Evolutionary conservation across 64 coral and sea anemone species (phyloP), one percentile per base, ranked within the genome.

Genomic region (Actinia equina): DNA sequence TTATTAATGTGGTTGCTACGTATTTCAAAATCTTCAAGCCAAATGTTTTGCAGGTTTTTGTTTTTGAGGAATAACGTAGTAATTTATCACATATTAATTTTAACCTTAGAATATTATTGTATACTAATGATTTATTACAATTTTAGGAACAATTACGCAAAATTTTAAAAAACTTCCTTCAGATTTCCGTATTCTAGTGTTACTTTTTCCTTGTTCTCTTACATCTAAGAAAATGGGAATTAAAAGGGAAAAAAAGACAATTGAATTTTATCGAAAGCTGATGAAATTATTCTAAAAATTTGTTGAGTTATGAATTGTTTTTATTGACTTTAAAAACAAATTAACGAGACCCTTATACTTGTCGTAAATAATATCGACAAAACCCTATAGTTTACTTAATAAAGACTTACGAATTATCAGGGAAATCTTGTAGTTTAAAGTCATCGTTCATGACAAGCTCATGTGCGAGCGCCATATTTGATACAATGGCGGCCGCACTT

Each of bases 391-490:
- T 14, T 41, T 15, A 41, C 10, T 15, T 30, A 30, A 14, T 10
- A 74, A 30, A 14, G 12, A 79, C 97, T 93, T 95, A 99, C 97
- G 97, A 95, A 77, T 99, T 92, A 58, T 87, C 80, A 19, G 97
- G 93, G 23, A 93, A 87, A 59, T 95, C 93, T 41, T 92, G 81
- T 10, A 99, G 52, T 91, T 91, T 93, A 83, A 99, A 99, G 43
- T 91, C 84, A 63, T 90, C 93, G 60, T 99, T 87, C 97, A 99
- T 93, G 20, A 94, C 88, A 71, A 99, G 78, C 89, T 99, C 97
- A 46, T 99, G 97, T 17, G 97, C 97, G 5, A 99, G 90, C 65
- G 97, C 97, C 97, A 99, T 99, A 45, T 95, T 95, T 7, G 90
- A 89, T 6, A 99, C 91, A 87, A 99, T 88, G 55, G 93, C 85